Base-by-base conservation (phyloP, 2,797 vertebrate species). In the Micrastur ruficollis region DNA sequence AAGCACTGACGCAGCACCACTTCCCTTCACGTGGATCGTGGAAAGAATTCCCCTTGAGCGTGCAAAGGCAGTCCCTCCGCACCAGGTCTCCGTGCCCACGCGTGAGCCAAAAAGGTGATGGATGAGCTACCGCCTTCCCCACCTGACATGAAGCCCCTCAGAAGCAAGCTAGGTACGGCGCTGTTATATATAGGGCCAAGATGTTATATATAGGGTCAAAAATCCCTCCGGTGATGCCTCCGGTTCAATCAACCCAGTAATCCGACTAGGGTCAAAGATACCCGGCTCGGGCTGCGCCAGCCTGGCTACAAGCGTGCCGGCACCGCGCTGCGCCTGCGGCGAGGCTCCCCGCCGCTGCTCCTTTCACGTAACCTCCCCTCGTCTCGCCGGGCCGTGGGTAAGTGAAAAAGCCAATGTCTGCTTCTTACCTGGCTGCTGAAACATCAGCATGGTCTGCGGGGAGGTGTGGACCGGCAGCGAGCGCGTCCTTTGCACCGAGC, bases 381-480 rank as follows among this genome's bases (percentile, higher is more conserved):
- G 2, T 2, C 46, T n/a, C 14, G 1, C 12, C 0, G 0, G 23
- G 36, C 61, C 15, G 44, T 5, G 56, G n/a, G 3, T 3, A 42
- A 75, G 38, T 0, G 9, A 18, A 46, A 53, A 47, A 56, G 16
- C 19, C 19, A 26, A 68, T 0, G 2, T 6, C 9, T 56, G 46
- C 26, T 49, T 72, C 98, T 95, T 97, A 99, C 99, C 99, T 95
- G 98, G 97, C 96, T 99, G 99, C 90, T 99, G 99, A 97, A 99
- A 99, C 99, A 99, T 98, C 95, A 99, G 98, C 99, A 99, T 98
- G 94, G 98, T 99, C 97, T 99, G 99, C 9, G 99, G 99, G 55
- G 99, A 99, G 91, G 98, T 99, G 98, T 99, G 99, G 82, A 99
- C 99, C 0, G 99, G 99, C 95, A 99, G 98, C 2, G 99, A 99